Conservation (phyloP, 2,888 invertebrate species). For the Caenorhabditis drosophilae region DNA sequence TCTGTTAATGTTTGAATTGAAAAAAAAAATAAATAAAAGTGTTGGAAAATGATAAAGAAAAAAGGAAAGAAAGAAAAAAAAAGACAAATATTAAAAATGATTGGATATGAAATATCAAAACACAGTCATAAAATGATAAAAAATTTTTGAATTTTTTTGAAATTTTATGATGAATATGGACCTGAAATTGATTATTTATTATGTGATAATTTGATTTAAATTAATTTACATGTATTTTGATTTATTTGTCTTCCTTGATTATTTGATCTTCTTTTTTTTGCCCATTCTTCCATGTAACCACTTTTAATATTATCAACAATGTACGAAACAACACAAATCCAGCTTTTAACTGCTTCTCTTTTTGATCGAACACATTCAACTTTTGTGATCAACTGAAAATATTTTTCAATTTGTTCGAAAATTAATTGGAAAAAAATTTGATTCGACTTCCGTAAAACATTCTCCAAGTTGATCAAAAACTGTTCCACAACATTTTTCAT, state of each 20-base stretch:
- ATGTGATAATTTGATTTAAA: no score
- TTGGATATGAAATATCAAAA: no score
- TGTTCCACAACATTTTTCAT: constrained; percentile 51
- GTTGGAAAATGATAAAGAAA: no score
- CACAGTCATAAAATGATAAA: not conserved
- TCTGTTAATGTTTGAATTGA: no score
- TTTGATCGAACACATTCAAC: constrained; percentile 64
- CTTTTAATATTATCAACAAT: constrained; percentile 63
- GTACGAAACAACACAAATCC: constrained; percentile 62
- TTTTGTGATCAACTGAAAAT: constrained; percentile 53
- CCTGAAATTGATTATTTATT: not conserved
- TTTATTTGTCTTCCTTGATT: constrained; percentile 5
- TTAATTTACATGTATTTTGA: no score
- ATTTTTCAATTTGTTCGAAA: not conserved
- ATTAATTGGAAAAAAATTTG: no score
- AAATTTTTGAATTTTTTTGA: no score
- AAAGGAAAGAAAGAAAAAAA: no score
- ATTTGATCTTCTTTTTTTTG: constrained; percentile 46
- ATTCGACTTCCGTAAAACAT: constrained; percentile 63
- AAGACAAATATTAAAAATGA: no score
- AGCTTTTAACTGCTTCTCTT: constrained; percentile 65
- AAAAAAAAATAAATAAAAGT: no score
- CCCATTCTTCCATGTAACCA: constrained; percentile 61
- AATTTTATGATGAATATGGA: no score
- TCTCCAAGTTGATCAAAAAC: constrained; percentile 67